Conservation (phyloP, 2,797 vertebrate genomes). For the Hirundo rustica region DNA sequence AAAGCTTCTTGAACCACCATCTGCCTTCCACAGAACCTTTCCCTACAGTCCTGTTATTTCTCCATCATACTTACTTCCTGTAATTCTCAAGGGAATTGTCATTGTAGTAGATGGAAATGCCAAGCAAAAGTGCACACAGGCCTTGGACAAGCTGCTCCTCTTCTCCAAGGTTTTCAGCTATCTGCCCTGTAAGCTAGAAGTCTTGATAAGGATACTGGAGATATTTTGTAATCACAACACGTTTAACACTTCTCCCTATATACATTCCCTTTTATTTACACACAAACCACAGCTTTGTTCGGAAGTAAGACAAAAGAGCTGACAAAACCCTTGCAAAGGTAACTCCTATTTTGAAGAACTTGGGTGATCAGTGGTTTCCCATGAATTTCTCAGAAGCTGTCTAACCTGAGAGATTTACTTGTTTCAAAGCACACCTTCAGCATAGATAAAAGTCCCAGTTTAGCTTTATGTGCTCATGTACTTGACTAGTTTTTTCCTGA, state of each 20-base stretch:
- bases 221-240: not conserved
- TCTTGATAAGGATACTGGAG: slow-evolving; percentile 77
- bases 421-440: not conserved
- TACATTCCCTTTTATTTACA: not conserved
- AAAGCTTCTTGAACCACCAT: not conserved
- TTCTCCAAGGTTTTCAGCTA: slow-evolving; percentile 96
- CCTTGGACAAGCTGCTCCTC: slow-evolving; percentile 97
- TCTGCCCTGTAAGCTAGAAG: slow-evolving; percentile 92
- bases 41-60: not conserved
- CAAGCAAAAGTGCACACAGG: slow-evolving; percentile 91
- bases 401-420: not conserved
- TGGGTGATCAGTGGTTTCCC: accelerated
- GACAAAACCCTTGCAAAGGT: not conserved
- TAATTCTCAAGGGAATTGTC: slow-evolving; percentile 97
- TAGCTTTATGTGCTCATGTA: not conserved
- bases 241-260: not conserved
- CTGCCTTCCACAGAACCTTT: not conserved
- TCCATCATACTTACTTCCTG: slow-evolving; percentile 86
- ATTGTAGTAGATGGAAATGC: slow-evolving; percentile 97
- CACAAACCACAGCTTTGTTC: not conserved
- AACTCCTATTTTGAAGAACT: not conserved
- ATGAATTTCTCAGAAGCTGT: not conserved
- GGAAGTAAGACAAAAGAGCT: not conserved
- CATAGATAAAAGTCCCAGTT: not conserved
- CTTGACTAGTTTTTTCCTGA: not conserved